A percentile compares a stretch with the other conserved stretches of the same genome.
phyloP scores from a whole-genome alignment of 2,113 vertebrate genomes.

The Euleptes europaea region DNA sequence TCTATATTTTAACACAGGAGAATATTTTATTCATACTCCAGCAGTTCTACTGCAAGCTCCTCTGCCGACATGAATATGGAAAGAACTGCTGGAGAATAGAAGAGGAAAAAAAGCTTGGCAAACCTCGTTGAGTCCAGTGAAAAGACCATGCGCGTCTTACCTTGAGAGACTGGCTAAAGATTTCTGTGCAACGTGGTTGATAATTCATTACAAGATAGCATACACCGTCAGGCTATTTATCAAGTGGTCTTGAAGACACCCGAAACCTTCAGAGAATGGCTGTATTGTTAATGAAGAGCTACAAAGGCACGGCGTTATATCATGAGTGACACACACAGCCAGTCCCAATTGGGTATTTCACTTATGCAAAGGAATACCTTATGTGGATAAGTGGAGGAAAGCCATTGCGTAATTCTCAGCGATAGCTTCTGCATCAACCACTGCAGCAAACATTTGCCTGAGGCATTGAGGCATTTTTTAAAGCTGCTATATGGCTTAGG shows the following conservation, averaged over 20 bases:
- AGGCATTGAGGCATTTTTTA: neutral
- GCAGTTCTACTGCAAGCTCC: neutral
- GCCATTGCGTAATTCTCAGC: neutral
- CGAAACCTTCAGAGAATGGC: neutral
- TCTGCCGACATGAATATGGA: neutral
- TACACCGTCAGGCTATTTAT: neutral
- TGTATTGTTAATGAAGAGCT: slow-evolving; percentile 1
- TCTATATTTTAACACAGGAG: neutral
- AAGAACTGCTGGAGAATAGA: slow-evolving; percentile 7
- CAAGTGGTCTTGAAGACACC: neutral
- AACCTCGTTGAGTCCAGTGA: neutral
- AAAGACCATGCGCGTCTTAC: neutral
- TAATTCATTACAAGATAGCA: neutral
- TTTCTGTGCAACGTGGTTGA: neutral
- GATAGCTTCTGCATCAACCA: neutral
- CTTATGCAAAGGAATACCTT: neutral
- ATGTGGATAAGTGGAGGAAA: neutral
- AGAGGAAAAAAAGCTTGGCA: neutral
- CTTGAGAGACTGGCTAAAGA: neutral
- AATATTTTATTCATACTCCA: slow-evolving; percentile 8
- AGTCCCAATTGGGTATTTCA: neutral
- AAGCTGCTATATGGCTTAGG: neutral
- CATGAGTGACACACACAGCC: neutral
- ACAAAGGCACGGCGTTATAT: neutral
- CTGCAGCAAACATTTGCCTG: neutral